Percentiles rank a stretch among this genome's conserved stretches.
Conservation (phyloP, 2,797 vertebrate species). For the Pogonophryne albipinna region DNA sequence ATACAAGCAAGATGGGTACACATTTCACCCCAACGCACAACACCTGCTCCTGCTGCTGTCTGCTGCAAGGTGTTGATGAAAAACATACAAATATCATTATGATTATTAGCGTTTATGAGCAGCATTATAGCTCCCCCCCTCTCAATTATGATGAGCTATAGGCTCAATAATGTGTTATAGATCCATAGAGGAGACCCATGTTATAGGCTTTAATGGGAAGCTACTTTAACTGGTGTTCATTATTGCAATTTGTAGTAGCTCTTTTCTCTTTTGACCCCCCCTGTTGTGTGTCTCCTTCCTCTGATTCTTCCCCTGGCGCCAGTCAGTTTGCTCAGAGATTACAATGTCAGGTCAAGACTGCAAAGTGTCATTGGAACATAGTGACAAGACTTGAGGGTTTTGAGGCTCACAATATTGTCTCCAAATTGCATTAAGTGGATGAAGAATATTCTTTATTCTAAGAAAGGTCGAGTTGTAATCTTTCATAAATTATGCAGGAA, state of each 20-base stretch:
- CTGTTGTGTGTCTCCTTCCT: constrained; percentile 46
- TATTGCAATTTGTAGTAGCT: constrained; percentile 49
- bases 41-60: constrained; percentile 53
- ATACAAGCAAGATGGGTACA: constrained; percentile 38
- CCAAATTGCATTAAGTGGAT: constrained; percentile 44
- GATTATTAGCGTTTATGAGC: not conserved
- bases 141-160: not conserved
- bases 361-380: constrained; percentile 62
- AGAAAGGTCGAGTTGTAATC: not conserved
- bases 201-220: constrained; percentile 5
- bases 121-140: not conserved
- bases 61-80: constrained; percentile 1
- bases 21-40: constrained; percentile 32
- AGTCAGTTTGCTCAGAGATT: constrained; percentile 79
- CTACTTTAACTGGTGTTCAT: constrained; percentile 48
- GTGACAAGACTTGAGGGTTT: constrained; percentile 52
- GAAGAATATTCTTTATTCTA: not conserved
- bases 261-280: constrained; percentile 58
- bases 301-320: constrained; percentile 75
- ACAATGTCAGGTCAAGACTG: constrained; percentile 76
- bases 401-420: constrained; percentile 38
- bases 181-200: constrained; percentile 23
- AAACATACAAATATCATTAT: constrained; percentile 5
- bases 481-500: not conserved
- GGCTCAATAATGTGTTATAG: constrained; percentile 3